Base-by-base conservation (phyloP, 2,888 invertebrate species). In the Xanthorhoe designata region DNA sequence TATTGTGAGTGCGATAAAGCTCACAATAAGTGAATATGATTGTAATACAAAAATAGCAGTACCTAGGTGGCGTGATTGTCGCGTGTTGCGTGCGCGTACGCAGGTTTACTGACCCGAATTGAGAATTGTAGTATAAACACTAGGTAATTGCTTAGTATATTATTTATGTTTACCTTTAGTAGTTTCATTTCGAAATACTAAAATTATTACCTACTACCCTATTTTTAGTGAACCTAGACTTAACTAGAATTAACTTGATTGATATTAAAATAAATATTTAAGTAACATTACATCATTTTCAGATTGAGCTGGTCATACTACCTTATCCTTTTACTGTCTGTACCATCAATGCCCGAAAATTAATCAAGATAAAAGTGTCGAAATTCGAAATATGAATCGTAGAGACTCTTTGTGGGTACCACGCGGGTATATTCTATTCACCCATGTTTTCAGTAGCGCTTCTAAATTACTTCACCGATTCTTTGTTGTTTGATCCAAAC, bases 61-160 rank as follows among this genome's bases (percentile, higher is more conserved):
- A n/a, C n/a, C n/a, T n/a, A 32, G 73, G 89, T 92, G 90, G 91
- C 90, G 89, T 91, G 92, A 92, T 89, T 76, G 76, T 81, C 82
- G 84, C 84, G 83, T 84, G 67, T 60, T 62, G 78, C 81, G 81
- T 62, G 78, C 81, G 81, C 77, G 73, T 77, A 82, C 86, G 85
- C 84, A 83, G 84, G 83, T 86, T 86, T 83, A 85, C 83, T 90
- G 89, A 89, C 89, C 88, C 80, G 85, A 77, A 86, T 87, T 82
- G 72, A 70, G 66, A 62, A 61, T 45, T 38, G 67, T 35, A 56
- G 52, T 42, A 59, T 4, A 57, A 24, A 15, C 45, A 45, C 15
- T 47, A 15, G 47, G 15, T 47, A 15, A 17, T 45, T 17, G 47
- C 47, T 47, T 42, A 42, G 38, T 42, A 2, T 3, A 2, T 13